Evolutionary conservation across 2,113 vertebrate genomes (phyloP), one percentile per base, ranked within the genome.

Genomic region (Antennarius striatus): DNA sequence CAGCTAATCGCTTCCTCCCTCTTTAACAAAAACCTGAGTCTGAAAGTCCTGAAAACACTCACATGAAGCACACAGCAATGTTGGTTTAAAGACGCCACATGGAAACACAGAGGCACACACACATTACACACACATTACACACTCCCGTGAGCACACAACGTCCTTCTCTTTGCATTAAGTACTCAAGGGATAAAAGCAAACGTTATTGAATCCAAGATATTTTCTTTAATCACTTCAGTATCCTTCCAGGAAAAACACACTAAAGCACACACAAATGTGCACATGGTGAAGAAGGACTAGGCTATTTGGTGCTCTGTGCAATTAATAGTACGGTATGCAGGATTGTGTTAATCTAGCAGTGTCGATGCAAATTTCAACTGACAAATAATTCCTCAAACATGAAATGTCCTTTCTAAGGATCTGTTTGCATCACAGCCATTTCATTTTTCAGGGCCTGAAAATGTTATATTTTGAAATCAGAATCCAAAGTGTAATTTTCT

Each of bases 1-100:
- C 79, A 81, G 83, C 82, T 90, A 88, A 91, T 88, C 79, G 73
- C 77, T 81, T 79, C 86, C 67, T 79, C 74, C 63, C 77, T 81
- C 85, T 73, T 85, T 74, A 73, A 76, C 86, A 87, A 89, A 91
- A 47, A 83, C 40, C 58, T 59, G 63, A 80, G 78, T 50, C 61
- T 59, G 45, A 78, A 83, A 76, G 74, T 80, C 77, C 63, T 68
- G 80, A 74, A 82, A 85, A 79, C 61, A 65, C 69, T 80, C 45
- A 48, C 66, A 57, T 68, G 60, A 74, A 71, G 63, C 65, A 72
- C 62, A 68, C 61, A 57, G 55, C 13, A 4, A 63, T 67, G 68
- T 59, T 71, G 65, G 73, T 78, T 78, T 71, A 64, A 80, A 72
- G 49, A 49, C 58, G 17, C 71, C 29, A 55, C 53, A 60, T n/a